Conservation (phyloP, 2,113 vertebrate genomes). For the Seriola aureovittata region DNA sequence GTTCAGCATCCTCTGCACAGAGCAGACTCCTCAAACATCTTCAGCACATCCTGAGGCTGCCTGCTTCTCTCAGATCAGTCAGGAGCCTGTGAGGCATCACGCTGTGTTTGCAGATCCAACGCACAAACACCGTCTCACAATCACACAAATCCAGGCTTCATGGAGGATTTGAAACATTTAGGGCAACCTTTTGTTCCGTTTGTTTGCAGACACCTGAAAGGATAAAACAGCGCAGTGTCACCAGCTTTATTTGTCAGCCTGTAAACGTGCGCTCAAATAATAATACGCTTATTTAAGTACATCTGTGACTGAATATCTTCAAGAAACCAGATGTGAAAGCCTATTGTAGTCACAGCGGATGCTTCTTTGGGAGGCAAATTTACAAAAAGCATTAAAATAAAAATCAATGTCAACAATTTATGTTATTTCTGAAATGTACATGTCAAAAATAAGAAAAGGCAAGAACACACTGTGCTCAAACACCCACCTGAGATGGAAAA, state of each 20-base stretch:
- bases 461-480: not conserved
- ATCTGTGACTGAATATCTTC: not conserved
- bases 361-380: not conserved
- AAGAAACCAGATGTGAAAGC: not conserved
- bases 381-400: not conserved
- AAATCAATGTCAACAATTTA: not conserved
- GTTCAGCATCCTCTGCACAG: constrained; percentile 50
- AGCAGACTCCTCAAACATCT: constrained; percentile 53
- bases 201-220: constrained; percentile 92
- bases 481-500: constrained; percentile 96
- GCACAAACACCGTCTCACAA: constrained; percentile 14
- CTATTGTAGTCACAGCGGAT: not conserved
- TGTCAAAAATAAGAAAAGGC: not conserved
- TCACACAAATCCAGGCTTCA: constrained; percentile 98
- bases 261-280: not conserved
- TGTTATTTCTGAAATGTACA: not conserved
- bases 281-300: not conserved
- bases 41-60: constrained; percentile 60
- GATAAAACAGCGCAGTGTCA: not conserved
- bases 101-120: constrained; percentile 59
- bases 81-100: constrained; percentile 53
- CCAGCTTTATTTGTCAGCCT: not conserved
- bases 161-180: constrained; percentile 92
- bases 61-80: constrained; percentile 64
- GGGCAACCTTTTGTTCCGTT: constrained; percentile 93